Percentiles rank a stretch among this genome's conserved stretches.
These are phyloP conservation scores for Lepidochrysops patricia DNA, from an alignment of 2,888 invertebrate species.

Conservation along the genomic window DNA sequence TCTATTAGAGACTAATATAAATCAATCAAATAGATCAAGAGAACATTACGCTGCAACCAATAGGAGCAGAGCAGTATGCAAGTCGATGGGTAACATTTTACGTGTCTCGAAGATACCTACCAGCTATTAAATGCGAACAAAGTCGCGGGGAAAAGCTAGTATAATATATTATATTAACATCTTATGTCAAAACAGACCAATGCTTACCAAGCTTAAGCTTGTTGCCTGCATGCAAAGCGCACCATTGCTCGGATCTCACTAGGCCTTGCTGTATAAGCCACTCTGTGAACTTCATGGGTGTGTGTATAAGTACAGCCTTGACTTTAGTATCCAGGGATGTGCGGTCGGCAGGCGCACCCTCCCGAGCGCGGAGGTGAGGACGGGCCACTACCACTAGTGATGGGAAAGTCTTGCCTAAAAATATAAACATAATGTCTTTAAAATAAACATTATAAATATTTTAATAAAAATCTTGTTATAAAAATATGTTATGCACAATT, in stretches of 20 bases:
- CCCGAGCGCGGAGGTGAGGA: conserved; percentile 83
- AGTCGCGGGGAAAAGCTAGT: too few species aligned
- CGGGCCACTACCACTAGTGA: conserved; percentile 89
- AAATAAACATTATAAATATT: too few species aligned
- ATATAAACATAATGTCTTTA: too few species aligned
- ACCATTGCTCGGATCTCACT: conserved; percentile 85
- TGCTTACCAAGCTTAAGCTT: conserved; percentile 81
- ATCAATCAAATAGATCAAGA: not conserved
- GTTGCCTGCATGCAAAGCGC: conserved; percentile 78
- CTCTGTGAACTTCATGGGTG: conserved; percentile 89
- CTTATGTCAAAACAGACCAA: too few species aligned
- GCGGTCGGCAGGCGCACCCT: conserved; percentile 74
- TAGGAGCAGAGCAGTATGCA: too few species aligned
- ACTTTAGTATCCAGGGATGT: conserved; percentile 83
- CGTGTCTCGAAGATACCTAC: too few species aligned
- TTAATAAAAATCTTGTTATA: not conserved
- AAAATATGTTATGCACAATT: not conserved
- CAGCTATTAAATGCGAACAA: too few species aligned
- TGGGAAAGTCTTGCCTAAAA: conserved; percentile 85
- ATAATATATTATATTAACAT: too few species aligned
- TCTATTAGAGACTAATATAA: not conserved
- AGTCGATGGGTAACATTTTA: too few species aligned
- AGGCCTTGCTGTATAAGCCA: conserved; percentile 92
- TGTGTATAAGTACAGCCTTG: conserved; percentile 86
- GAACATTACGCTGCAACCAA: too few species aligned